These are phyloP conservation scores for Meliscaeva auricollis DNA, from an alignment of 2,888 invertebrate genomes.

Conservation along the genomic window DNA sequence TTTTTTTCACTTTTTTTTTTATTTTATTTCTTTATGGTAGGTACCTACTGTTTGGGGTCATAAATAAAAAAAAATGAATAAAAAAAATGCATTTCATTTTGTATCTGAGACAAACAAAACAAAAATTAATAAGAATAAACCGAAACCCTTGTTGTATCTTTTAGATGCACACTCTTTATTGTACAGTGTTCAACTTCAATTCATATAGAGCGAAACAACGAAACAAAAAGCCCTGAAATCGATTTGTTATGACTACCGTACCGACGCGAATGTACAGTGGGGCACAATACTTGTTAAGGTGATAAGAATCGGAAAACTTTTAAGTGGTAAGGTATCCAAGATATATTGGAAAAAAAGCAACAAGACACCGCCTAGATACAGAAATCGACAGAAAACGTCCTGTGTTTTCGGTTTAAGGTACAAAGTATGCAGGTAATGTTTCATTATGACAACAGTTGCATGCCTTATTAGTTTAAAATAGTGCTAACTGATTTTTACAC, in stretches of 20 bases:
- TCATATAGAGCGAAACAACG: background rate
- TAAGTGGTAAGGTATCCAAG: too few species aligned
- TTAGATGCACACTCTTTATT: slow-evolving; percentile 18
- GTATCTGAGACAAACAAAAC: slow-evolving; percentile 6
- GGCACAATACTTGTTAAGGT: background rate
- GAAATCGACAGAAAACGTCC: too few species aligned
- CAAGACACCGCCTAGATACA: too few species aligned
- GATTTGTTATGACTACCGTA: slow-evolving; percentile 46
- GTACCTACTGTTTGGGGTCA: slow-evolving; percentile 34
- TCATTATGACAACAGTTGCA: too few species aligned
- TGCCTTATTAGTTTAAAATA: too few species aligned
- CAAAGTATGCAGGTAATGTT: too few species aligned
- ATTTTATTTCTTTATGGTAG: background rate
- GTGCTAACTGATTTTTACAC: too few species aligned
- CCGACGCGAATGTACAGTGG: background rate
- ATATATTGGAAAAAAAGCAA: too few species aligned
- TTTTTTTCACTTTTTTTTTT: background rate
- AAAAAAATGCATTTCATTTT: slow-evolving; percentile 39
- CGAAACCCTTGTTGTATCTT: slow-evolving; percentile 31
- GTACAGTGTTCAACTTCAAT: slow-evolving; percentile 21
- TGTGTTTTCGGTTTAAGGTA: too few species aligned
- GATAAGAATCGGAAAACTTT: too few species aligned
- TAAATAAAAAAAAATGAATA: slow-evolving; percentile 50
- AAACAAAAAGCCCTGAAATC: slow-evolving; percentile 28
- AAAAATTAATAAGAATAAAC: slow-evolving; percentile 17